Evolutionary conservation across 2,797 vertebrate species (phyloP).

Genomic region (Muraenolepis orangiensis): DNA sequence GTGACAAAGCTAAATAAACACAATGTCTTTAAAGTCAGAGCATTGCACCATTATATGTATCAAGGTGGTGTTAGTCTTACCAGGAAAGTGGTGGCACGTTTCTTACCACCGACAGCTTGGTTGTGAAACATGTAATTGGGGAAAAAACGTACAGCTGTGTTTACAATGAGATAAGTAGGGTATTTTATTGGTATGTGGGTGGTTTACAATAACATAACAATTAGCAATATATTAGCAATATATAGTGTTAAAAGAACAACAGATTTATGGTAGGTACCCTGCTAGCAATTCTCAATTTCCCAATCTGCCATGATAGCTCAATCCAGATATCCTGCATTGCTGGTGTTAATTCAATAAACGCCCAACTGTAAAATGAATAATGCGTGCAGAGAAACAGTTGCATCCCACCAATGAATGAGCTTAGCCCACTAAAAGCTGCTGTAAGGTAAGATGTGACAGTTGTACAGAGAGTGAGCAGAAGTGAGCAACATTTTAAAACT

Average conservation of each 20-base stretch:
- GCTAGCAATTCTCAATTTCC: slow-evolving; percentile 22
- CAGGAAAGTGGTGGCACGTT: not conserved
- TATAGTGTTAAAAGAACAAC: slow-evolving; percentile 23
- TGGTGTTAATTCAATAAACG: slow-evolving; percentile 20
- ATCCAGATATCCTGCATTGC: slow-evolving; percentile 27
- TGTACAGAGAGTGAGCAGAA: not conserved
- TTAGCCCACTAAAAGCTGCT: not conserved
- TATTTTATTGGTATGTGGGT: slow-evolving; percentile 52
- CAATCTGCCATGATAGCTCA: slow-evolving; percentile 8
- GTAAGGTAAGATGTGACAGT: not conserved
- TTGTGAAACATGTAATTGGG: not conserved
- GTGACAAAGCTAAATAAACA: not conserved
- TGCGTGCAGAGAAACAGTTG: not conserved
- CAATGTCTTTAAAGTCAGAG: not conserved
- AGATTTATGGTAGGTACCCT: slow-evolving; percentile 36
- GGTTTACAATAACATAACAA: slow-evolving; percentile 26
- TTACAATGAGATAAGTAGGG: slow-evolving; percentile 14
- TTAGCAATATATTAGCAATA: slow-evolving; percentile 1
- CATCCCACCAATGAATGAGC: not conserved
- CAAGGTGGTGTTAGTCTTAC: not conserved
- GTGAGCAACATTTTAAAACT: not conserved
- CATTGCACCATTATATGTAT: not conserved
- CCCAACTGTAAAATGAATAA: slow-evolving; percentile 18
- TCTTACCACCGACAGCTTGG: not conserved
- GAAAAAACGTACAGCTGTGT: not conserved